phyloP scores from a whole-genome alignment of 2,888 invertebrate species.

The Eupithecia dodoneata region DNA sequence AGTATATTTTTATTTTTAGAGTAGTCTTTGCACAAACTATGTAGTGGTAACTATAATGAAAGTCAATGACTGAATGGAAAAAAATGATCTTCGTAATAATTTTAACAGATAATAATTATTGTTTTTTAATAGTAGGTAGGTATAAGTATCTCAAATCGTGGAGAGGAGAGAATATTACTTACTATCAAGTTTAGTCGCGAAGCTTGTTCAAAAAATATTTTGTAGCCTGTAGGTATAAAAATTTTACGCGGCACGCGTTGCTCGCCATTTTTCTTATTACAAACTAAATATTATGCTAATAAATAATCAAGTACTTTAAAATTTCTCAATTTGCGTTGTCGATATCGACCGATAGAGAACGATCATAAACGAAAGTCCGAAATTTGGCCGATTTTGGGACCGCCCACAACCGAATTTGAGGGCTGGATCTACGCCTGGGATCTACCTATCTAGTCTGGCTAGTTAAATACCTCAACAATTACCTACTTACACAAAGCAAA shows the following conservation, averaged over 20 bases:
- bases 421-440: neutral
- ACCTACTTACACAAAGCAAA: slow-evolving; percentile 33
- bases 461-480: slow-evolving; percentile 29
- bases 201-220: no score
- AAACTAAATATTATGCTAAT: neutral
- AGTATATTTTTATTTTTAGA: neutral
- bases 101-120: no score
- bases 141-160: no score
- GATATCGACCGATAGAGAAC: neutral
- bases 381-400: neutral
- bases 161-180: no score
- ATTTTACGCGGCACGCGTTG: no score
- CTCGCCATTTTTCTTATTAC: neutral
- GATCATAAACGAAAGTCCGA: neutral
- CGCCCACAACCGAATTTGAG: neutral
- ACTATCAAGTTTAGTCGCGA: no score
- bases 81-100: no score
- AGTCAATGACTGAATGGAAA: no score
- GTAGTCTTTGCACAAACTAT: neutral
- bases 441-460: neutral
- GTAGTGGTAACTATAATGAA: neutral
- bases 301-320: neutral
- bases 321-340: neutral
- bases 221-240: no score
- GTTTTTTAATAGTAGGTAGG: no score